Evolutionary conservation across 2,888 invertebrate genomes (phyloP), one percentile per base, ranked within the genome.

Genomic region (Merodon equestris): DNA sequence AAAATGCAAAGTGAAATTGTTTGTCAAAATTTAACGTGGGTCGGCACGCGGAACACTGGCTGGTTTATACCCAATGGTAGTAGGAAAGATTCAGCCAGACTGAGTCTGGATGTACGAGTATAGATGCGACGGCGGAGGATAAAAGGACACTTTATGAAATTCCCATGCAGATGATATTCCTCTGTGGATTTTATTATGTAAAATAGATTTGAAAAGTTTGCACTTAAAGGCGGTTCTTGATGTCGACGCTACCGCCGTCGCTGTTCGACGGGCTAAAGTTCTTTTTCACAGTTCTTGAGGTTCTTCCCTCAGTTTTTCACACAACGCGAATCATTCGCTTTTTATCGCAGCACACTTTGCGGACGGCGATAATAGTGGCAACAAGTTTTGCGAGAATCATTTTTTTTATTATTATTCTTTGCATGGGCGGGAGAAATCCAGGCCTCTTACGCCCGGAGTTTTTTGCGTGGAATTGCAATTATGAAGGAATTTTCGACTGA

Each of bases 161-260:
- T 79, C 79, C 68, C 63, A 79, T 74, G 79, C 79, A 74, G 79
- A 79, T 79, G 79, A 79, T 79, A 74, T 79, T 70, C 73, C 74
- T 79, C 74, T 64, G 64, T 74, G 79, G 79, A 68, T 64, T 79
- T 79, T 68, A 70, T 79, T 79, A 54, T 56, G 63, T 64, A 70
- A 79, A 79, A 74, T 79, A 74, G 79, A 79, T 79, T 79, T 53
- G 60, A 70, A 79, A 79, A 79, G 79, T 79, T 79, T 79, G 68
- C 79, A 70, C 79, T 74, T 70, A 70, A 73, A 70, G 70, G 73
- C 53, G 57, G 53, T 68, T 44, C 53, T 53, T 48, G 63, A 64
- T 63, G 61, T 19, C 15, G 51, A 44, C 58, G 53, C 70, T 53
- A 60, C 38, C 47, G 64, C 38, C 1, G n/a, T 27, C 13, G 54